Base-by-base conservation (phyloP, 2,797 vertebrate genomes). In the Acridotheres tristis region DNA sequence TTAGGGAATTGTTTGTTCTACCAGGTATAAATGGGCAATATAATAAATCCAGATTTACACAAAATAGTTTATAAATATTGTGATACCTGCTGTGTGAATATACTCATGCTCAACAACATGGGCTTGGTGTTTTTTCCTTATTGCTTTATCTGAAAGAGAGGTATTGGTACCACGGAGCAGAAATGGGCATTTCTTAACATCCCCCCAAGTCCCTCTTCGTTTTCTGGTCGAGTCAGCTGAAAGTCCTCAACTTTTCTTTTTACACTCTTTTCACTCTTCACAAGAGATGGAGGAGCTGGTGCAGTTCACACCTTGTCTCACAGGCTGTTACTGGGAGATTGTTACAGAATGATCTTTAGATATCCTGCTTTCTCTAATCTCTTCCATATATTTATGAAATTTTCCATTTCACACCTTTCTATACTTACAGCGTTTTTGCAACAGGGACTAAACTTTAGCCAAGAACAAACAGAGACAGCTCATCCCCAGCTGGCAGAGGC, bases 261-360 rank as follows among this genome's bases (percentile, higher is more conserved):
- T 9, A 5, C 7, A 27, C 11, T 50, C 30, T 54, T 1, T 3
- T 11, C 23, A 25, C 11, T 54, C 30, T 50, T 1, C 3, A 13
- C 23, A 25, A 48, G 40, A 40, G 26, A 26, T 38, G 61, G 53
- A 73, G 40, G 61, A 66, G 21, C 13, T 8, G 47, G 25, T 23
- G 9, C 16, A 16, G 50, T 13, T 82, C 45, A 16, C 17, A 34
- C 20, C 22, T 27, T 17, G 43, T 32, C 62, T 62, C 73, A 11
- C 4, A 45, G 58, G 16, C 4, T 11, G 61, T 34, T n/a, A 1
- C 7, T 38, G n/a, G 63, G 67, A 55, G 21, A 30, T 5, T 11
- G 27, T 13, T 27, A 8, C 2, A 43, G 29, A 45, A 47, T 34
- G 48, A 22, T 32, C 13, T 48, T 58, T 32, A 50, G 61, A 19